Evolutionary conservation across 1,140 invertebrate genomes (phyloP).

Genomic region (Spodoptera litura): DNA sequence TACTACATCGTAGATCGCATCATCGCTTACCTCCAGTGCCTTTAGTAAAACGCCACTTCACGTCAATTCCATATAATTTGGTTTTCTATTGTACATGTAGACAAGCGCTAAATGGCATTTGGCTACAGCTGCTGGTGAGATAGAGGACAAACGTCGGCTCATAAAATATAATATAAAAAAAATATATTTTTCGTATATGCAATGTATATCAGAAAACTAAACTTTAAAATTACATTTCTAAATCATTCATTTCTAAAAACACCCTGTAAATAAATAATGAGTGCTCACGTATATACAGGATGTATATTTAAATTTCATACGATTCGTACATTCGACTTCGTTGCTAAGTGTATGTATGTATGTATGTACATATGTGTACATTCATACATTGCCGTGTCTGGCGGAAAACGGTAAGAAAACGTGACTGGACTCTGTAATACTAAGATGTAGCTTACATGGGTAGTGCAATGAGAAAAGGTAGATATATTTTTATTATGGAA

Average conservation of each 20-base stretch:
- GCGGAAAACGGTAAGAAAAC: slow-evolving; percentile 40
- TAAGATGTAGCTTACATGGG: slow-evolving; percentile 31
- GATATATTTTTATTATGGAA: not conserved
- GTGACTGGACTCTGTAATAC: slow-evolving; percentile 43
- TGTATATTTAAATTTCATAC: slow-evolving; percentile 80
- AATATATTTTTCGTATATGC: too few species aligned
- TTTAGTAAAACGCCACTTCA: too few species aligned
- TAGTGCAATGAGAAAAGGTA: not conserved
- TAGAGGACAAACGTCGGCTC: too few species aligned
- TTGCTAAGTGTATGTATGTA: slow-evolving; percentile 26
- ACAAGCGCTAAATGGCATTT: too few species aligned
- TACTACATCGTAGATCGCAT: too few species aligned
- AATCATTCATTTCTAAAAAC: slow-evolving; percentile 34
- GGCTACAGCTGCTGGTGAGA: too few species aligned
- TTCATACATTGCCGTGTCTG: slow-evolving; percentile 52
- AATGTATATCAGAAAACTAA: too few species aligned
- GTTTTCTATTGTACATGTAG: too few species aligned
- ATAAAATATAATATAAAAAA: too few species aligned
- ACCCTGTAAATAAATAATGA: slow-evolving; percentile 71
- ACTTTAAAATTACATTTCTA: not conserved
- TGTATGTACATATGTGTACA: slow-evolving; percentile 46
- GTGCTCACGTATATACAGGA: slow-evolving; percentile 70
- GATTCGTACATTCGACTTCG: slow-evolving; percentile 50
- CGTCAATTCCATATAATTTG: too few species aligned
- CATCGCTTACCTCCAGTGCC: too few species aligned